These are phyloP conservation scores for Microchirus variegatus DNA, from an alignment of 2,797 vertebrate species.

Conservation along the genomic window DNA sequence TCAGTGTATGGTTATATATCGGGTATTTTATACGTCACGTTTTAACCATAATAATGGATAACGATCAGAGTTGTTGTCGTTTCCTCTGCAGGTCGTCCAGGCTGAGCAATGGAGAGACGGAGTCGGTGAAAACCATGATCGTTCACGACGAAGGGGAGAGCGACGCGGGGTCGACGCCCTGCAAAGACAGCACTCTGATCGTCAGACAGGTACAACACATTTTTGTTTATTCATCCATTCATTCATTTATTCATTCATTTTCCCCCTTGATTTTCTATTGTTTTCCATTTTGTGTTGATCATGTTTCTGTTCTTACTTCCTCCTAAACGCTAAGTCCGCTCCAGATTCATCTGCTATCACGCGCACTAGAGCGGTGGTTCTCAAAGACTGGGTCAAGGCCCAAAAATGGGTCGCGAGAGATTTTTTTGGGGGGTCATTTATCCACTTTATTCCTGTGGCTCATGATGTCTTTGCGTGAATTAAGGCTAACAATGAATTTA, in stretches of 20 bases:
- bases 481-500: too few relatives aligned
- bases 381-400: too few relatives aligned
- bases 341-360: too few relatives aligned
- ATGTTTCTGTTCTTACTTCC: constrained; percentile 32
- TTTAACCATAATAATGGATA: not conserved
- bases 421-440: too few relatives aligned
- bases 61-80: too few relatives aligned
- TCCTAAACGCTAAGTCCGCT: too few relatives aligned
- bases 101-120: constrained; percentile 95
- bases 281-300: constrained; percentile 41
- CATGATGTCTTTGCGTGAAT: too few relatives aligned
- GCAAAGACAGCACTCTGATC: constrained; percentile 96
- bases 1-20: too few relatives aligned
- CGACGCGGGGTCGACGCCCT: constrained; percentile 91
- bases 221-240: constrained; percentile 16
- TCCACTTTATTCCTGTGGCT: too few relatives aligned
- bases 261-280: constrained; percentile 29
- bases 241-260: constrained; percentile 14
- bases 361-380: too few relatives aligned
- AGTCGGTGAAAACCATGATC: constrained; percentile 95
- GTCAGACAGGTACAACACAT: constrained; percentile 89
- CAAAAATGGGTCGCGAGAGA: too few relatives aligned
- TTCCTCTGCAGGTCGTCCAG: constrained; percentile 76
- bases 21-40: too few relatives aligned
- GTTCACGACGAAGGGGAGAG: constrained; percentile 93